Percentiles rank a stretch among this genome's conserved stretches.
Evolutionary conservation across 1,140 invertebrate genomes (phyloP).

Genomic region (Sipha flava): DNA sequence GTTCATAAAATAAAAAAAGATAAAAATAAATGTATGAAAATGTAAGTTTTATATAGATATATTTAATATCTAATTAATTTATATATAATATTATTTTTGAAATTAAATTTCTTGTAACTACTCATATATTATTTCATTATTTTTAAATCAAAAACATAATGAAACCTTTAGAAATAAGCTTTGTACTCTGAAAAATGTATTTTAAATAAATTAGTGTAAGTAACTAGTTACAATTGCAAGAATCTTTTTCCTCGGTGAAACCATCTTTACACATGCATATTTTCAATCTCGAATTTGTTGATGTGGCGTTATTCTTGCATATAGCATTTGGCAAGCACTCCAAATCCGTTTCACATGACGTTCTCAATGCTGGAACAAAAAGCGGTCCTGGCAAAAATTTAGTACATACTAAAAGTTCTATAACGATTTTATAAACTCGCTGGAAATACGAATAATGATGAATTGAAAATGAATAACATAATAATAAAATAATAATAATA

Average conservation of each 20-base stretch:
- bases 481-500: no score
- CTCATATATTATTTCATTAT: no score
- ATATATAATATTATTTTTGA: no score
- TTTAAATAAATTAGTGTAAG: no score
- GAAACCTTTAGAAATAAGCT: no score
- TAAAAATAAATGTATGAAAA: background rate
- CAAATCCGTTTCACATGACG: constrained; percentile 28
- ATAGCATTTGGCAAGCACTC: constrained; percentile 34
- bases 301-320: constrained; percentile 18
- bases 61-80: no score
- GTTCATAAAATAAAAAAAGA: background rate
- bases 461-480: no score
- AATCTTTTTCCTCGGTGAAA: constrained; percentile 29
- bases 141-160: no score
- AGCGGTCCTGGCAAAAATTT: constrained; percentile 28
- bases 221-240: constrained; percentile 31
- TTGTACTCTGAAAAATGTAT: no score
- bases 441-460: background rate
- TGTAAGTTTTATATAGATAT: no score
- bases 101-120: no score
- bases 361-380: constrained; percentile 35
- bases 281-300: background rate
- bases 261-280: constrained; percentile 32
- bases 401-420: background rate
- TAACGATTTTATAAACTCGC: background rate